Evolutionary conservation across 2,113 vertebrate species (phyloP).

Genomic region (Eulemur rufifrons): DNA sequence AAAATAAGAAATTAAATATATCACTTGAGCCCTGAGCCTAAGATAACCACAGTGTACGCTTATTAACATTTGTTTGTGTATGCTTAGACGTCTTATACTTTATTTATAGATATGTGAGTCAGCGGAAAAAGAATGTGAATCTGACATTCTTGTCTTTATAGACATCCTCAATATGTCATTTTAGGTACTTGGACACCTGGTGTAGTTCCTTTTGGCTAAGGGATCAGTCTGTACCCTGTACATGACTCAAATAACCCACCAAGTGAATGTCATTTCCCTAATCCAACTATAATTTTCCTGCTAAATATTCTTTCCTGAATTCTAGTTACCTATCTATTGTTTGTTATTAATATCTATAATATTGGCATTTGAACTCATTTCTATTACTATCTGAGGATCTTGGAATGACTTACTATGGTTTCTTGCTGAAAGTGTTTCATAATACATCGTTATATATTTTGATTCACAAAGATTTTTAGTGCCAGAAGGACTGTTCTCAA

Average conservation of each 20-base stretch:
- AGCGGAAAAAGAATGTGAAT: background rate
- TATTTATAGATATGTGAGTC: background rate
- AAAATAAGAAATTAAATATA: slow-evolving; percentile 36
- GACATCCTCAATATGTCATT: background rate
- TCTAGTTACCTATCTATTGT: background rate
- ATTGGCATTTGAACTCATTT: background rate
- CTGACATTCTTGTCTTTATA: background rate
- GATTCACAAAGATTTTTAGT: background rate
- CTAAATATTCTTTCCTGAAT: background rate
- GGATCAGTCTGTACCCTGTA: background rate
- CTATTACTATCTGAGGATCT: background rate
- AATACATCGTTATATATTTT: background rate
- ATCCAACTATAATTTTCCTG: background rate
- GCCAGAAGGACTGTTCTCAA: background rate
- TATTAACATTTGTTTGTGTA: slow-evolving; percentile 1
- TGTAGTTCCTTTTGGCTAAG: background rate
- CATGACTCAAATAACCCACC: background rate
- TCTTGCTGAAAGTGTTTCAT: background rate
- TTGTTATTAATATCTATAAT: background rate
- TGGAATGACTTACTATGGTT: background rate
- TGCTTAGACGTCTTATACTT: background rate
- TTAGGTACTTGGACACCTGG: background rate
- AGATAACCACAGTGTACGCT: background rate
- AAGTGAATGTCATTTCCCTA: background rate
- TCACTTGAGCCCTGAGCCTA: background rate